phyloP scores from a whole-genome alignment of 1,140 invertebrate species.

The Drosophila leontia region DNA sequence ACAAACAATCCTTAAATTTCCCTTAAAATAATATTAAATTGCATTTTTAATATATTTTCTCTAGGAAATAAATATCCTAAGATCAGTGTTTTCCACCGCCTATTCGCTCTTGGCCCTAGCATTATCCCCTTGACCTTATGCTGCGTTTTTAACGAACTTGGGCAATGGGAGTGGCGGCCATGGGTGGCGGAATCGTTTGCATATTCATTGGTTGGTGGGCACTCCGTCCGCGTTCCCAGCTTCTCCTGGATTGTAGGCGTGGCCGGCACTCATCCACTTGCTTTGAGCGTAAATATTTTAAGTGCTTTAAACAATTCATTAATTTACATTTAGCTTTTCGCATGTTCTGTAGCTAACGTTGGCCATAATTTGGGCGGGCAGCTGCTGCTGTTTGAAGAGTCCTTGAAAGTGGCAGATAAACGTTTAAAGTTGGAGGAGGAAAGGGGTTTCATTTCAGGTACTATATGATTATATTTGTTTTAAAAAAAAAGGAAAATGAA shows the following conservation, averaged over 20 bases:
- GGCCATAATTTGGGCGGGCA: slow-evolving; percentile 21
- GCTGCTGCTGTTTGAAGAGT: slow-evolving; percentile 16
- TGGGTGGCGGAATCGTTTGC: slow-evolving; percentile 56
- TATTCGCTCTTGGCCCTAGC: slow-evolving; percentile 2
- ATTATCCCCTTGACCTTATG: slow-evolving; percentile 63
- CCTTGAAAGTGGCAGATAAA: slow-evolving; percentile 24
- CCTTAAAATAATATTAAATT: not conserved
- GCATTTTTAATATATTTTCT: not conserved
- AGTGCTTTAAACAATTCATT: slow-evolving; percentile 79
- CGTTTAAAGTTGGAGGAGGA: not conserved
- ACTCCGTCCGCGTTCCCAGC: slow-evolving; percentile 9
- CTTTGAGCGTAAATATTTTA: slow-evolving; percentile 78
- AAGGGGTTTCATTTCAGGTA: not conserved
- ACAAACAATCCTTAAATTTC: not conserved
- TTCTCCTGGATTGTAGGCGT: slow-evolving; percentile 16
- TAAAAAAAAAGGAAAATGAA: not conserved
- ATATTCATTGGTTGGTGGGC: slow-evolving; percentile 79
- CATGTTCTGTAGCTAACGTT: slow-evolving; percentile 36
- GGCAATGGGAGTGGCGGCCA: slow-evolving; percentile 10
- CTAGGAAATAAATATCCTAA: too few relatives aligned
- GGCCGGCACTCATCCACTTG: slow-evolving; percentile 41
- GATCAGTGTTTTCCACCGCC: slow-evolving; percentile 9
- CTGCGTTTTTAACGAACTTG: slow-evolving; percentile 69
- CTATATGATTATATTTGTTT: not conserved
- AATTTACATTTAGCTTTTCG: slow-evolving; percentile 73